Evolutionary conservation across 2,888 invertebrate species (phyloP), one percentile per base, ranked within the genome.

Genomic region (Boloria selene): DNA sequence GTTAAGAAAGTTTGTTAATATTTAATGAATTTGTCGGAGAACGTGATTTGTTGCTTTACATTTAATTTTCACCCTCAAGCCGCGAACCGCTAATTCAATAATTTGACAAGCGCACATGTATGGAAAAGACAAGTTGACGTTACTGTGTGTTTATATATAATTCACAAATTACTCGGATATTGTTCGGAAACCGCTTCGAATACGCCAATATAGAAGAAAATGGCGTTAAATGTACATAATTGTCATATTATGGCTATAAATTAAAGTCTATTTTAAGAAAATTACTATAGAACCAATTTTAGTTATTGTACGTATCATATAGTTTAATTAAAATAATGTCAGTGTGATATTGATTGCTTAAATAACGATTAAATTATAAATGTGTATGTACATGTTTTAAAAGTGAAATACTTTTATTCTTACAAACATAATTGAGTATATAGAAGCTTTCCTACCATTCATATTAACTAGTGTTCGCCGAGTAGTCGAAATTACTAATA

Each of bases 1-100:
- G 91, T 86, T 86, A 84, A 85, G 86, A 88, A 89, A 90, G 82
- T 90, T 89, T 85, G 85, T 90, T 90, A 91, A 90, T 90, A 86
- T 87, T 90, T 90, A 90, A 91, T 88, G 87, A 85, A 82, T 80
- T 75, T 69, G 73, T 74, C 73, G 75, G 69, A 74, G 75, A 82
- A 79, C 83, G 84, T 89, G 90, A 90, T 90, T 91, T 90, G 90
- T 89, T 82, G 79, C 71, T 75, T 77, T 78, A 80, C 79, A 76
- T 84, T 86, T 85, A 85, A 90, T 88, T 89, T 89, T 81, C 79
- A 75, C 79, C 76, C 77, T 73, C 75, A 79, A 80, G 73, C 78
- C 80, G 77, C 80, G 77, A 77, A 80, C 81, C 83, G 81, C 81
- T 89, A 87, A 89, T 89, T 85, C 80, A 84, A 87, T 89, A 79